Evolutionary conservation across 2,888 invertebrate genomes (phyloP).

Genomic region (Petrophora chlorosata): DNA sequence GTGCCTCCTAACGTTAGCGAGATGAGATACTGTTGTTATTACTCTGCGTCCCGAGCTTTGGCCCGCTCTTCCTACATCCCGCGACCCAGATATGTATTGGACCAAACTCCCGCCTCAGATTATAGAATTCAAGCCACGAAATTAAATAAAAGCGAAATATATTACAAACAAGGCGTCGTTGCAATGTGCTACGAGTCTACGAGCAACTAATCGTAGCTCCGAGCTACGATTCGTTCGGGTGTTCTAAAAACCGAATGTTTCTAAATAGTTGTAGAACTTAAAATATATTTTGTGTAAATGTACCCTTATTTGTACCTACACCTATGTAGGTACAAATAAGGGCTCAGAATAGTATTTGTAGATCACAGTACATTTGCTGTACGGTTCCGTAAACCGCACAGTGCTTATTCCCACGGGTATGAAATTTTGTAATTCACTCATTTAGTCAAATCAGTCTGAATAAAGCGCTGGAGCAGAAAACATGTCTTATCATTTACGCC

Average conservation of each 20-base stretch:
- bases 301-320: too few species aligned
- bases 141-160: conserved; percentile 20
- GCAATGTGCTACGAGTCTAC: conserved; percentile 18
- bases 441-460: too few species aligned
- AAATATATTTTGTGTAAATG: background rate
- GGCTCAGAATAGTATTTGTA: too few species aligned
- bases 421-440: too few species aligned
- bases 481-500: too few species aligned
- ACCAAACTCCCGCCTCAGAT: conserved; percentile 33
- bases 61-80: conserved; percentile 37
- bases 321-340: too few species aligned
- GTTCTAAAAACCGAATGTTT: conserved; percentile 9
- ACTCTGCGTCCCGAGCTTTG: background rate
- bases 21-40: background rate
- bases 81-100: conserved; percentile 64
- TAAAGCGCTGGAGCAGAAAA: too few species aligned
- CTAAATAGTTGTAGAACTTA: background rate
- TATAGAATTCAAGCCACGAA: conserved; percentile 32
- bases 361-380: too few species aligned
- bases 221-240: background rate
- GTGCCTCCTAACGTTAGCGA: background rate
- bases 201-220: too few species aligned
- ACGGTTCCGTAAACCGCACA: too few species aligned
- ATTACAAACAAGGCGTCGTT: conserved; percentile 14
- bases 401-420: too few species aligned